phyloP scores from a whole-genome alignment of 1,140 invertebrate genomes.

The Apis dorsata region DNA sequence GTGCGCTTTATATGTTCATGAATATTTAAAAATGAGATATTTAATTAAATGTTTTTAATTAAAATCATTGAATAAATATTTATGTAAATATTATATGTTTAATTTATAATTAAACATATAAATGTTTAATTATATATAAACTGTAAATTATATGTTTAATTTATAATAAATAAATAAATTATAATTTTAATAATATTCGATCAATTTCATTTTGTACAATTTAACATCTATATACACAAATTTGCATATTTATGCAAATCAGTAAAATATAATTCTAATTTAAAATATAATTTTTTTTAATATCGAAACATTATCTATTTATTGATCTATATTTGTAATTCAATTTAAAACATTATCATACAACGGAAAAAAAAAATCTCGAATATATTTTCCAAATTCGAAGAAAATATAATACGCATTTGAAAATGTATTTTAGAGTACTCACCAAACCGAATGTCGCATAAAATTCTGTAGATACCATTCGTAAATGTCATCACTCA shows the following conservation, averaged over 20 bases:
- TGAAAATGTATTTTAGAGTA: not conserved
- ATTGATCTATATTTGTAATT: not conserved
- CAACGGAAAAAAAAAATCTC: too few relatives aligned
- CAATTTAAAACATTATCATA: not conserved
- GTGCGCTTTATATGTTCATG: too few relatives aligned
- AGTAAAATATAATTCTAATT: too few relatives aligned
- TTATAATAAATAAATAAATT: not conserved
- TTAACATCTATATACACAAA: not conserved
- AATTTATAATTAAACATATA: too few relatives aligned
- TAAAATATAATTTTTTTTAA: too few relatives aligned
- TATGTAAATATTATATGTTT: not conserved
- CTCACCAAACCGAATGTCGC: constrained; percentile 28
- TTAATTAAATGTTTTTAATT: too few relatives aligned
- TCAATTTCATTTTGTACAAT: too few relatives aligned
- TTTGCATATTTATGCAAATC: not conserved
- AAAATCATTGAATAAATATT: not conserved
- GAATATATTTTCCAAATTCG: not conserved
- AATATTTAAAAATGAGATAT: too few relatives aligned
- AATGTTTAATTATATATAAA: too few relatives aligned
- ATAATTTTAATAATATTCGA: not conserved
- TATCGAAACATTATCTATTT: not conserved
- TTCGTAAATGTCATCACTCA: constrained; percentile 8
- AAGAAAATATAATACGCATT: not conserved
- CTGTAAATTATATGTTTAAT: not conserved
- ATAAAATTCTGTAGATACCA: constrained; percentile 28